phyloP scores from a whole-genome alignment of 2,888 invertebrate genomes.

The Diadromus collaris region DNA sequence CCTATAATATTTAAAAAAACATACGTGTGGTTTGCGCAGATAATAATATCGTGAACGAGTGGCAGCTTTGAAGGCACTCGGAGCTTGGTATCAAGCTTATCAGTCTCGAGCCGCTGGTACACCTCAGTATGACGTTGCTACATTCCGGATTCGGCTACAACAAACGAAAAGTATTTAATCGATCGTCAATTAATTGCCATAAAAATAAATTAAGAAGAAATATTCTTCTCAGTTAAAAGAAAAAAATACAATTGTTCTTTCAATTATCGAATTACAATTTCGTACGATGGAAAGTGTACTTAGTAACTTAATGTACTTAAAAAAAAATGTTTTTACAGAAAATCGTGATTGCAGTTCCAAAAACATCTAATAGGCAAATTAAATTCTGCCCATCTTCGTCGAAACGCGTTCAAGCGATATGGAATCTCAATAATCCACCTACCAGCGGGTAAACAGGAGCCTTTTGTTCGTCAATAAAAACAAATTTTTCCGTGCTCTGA shows the following conservation, averaged over 20 bases:
- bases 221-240: neutral
- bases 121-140: constrained; percentile 88
- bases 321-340: neutral
- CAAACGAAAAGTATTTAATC: constrained; percentile 44
- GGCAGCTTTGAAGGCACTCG: constrained; percentile 88
- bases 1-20: constrained; percentile 70
- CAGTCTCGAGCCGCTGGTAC: constrained; percentile 87
- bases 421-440: constrained; percentile 61
- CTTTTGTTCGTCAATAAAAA: constrained; percentile 88
- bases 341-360: neutral
- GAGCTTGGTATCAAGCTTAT: constrained; percentile 88
- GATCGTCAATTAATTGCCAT: constrained; percentile 7
- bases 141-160: constrained; percentile 89
- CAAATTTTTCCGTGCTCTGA: constrained; percentile 88
- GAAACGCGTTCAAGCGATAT: neutral
- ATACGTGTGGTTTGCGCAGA: constrained; percentile 88
- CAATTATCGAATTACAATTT: neutral
- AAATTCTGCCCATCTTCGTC: neutral
- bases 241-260: neutral
- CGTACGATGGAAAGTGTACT: neutral
- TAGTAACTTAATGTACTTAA: neutral
- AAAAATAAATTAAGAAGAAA: constrained; percentile 7
- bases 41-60: constrained; percentile 86
- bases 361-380: neutral
- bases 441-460: constrained; percentile 85